A percentile compares a stretch with the other conserved stretches of the same genome.
Evolutionary conservation across 2,113 vertebrate genomes (phyloP).

Genomic region (Artemisiospiza belli): DNA sequence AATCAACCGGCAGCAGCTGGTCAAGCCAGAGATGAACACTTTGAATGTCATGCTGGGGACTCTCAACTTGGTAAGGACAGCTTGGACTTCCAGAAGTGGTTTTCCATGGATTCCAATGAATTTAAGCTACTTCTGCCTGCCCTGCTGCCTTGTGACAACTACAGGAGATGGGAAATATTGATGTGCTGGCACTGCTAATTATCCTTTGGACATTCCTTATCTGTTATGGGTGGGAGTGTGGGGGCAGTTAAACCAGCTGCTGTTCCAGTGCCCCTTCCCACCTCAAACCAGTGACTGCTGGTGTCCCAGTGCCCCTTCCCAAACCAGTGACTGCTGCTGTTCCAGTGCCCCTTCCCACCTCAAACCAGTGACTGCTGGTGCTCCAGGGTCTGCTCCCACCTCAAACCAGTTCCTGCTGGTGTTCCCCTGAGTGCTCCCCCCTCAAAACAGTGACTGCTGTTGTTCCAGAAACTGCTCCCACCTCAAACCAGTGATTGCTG

Average conservation of each 20-base stretch:
- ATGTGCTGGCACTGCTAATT: neutral
- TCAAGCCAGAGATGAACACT: conserved; percentile 98
- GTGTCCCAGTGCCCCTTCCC: neutral
- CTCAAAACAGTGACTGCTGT: neutral
- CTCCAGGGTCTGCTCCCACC: neutral
- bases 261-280: neutral
- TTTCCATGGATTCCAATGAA: neutral
- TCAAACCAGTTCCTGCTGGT: neutral
- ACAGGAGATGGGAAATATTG: neutral
- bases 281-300: neutral
- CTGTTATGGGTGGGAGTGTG: neutral
- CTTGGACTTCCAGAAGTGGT: neutral
- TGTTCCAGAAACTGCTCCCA: neutral
- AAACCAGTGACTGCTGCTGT: neutral
- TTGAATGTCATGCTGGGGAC: conserved; percentile 98
- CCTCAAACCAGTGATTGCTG: neutral
- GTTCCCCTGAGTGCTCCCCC: neutral
- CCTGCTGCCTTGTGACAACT: neutral
- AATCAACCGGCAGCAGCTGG: conserved; percentile 93
- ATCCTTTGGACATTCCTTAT: neutral
- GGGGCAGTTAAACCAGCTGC: neutral
- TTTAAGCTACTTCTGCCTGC: neutral
- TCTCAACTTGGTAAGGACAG: conserved; percentile 87
- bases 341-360: neutral
- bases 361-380: neutral